These are phyloP conservation scores for Acanthosoma haemorrhoidale DNA, from an alignment of 2,888 invertebrate species.

Conservation along the genomic window DNA sequence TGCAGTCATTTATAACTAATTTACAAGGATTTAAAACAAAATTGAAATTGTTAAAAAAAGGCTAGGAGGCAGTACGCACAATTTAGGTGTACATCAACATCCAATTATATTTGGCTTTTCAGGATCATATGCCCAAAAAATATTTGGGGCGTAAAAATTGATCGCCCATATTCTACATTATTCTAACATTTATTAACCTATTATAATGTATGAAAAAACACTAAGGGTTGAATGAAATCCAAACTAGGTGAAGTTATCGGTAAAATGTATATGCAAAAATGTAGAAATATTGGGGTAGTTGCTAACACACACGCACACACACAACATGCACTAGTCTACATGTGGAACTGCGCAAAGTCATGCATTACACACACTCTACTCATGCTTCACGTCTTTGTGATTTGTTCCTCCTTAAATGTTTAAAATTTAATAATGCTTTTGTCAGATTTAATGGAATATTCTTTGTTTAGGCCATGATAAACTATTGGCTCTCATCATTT, in stretches of 20 bases:
- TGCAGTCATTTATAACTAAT: conserved; percentile 31
- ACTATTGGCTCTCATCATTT: too few species aligned
- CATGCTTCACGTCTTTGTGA: conserved; percentile 22
- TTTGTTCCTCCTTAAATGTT: conserved; percentile 13
- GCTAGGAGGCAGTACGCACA: conserved; percentile 17
- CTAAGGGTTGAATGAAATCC: conserved; percentile 17
- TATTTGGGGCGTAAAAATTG: neutral
- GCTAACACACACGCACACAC: conserved; percentile 31
- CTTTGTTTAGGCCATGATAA: neutral
- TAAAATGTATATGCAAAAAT: conserved; percentile 27
- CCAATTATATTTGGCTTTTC: conserved; percentile 17
- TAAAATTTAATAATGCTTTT: too few species aligned
- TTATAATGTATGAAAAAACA: conserved; percentile 16
- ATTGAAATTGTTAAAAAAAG: conserved; percentile 10
- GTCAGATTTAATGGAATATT: neutral
- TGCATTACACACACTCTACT: conserved; percentile 32
- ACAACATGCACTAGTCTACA: conserved; percentile 29
- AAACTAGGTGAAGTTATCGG: conserved; percentile 17
- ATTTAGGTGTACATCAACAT: conserved; percentile 11
- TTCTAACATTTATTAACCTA: conserved; percentile 22
- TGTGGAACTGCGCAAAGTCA: conserved; percentile 25
- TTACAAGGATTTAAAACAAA: conserved; percentile 2
- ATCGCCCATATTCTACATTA: conserved; percentile 14
- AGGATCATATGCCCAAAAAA: neutral
- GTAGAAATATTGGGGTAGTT: conserved; percentile 20